Percentiles rank a stretch among this genome's conserved stretches.
phyloP scores from a whole-genome alignment of 2,888 invertebrate genomes.

The Aplocera efformata region DNA sequence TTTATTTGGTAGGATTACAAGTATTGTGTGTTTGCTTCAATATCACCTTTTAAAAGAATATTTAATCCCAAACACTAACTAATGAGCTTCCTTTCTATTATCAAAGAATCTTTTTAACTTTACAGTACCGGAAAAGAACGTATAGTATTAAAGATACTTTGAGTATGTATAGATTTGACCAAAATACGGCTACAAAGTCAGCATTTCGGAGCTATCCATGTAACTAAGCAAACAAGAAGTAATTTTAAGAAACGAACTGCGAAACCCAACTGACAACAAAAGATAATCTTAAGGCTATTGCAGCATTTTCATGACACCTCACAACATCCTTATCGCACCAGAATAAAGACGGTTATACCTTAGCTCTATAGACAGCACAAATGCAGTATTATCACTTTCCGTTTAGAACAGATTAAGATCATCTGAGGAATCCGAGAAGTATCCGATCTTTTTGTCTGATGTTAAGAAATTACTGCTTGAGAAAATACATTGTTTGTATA shows the following conservation, averaged over 20 bases:
- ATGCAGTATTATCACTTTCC: slow-evolving; percentile 24
- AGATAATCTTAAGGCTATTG: slow-evolving; percentile 24
- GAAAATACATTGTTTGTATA: slow-evolving; percentile 17
- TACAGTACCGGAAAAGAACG: no score
- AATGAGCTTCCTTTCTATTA: slow-evolving; percentile 33
- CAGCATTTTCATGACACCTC: no score
- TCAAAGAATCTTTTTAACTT: no score
- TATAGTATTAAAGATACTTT: no score
- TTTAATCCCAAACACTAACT: slow-evolving; percentile 24
- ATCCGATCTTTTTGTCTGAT: slow-evolving; percentile 34
- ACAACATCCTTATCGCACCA: no score
- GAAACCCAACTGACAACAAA: slow-evolving; percentile 40
- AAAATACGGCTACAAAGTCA: slow-evolving; percentile 19
- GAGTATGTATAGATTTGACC: no score
- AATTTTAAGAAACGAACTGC: slow-evolving; percentile 36
- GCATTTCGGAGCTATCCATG: slow-evolving; percentile 15
- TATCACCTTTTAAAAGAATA: slow-evolving; percentile 11
- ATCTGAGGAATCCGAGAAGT: slow-evolving; percentile 38
- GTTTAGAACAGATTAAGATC: slow-evolving; percentile 47
- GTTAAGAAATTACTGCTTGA: slow-evolving; percentile 20
- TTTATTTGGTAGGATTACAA: neutral
- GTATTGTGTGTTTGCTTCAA: slow-evolving; percentile 9
- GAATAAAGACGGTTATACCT: no score
- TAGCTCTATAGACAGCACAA: no score
- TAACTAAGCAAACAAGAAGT: slow-evolving; percentile 17